These are phyloP conservation scores for Pygocentrus nattereri DNA, from an alignment of 2,797 vertebrate species.

Conservation along the genomic window DNA sequence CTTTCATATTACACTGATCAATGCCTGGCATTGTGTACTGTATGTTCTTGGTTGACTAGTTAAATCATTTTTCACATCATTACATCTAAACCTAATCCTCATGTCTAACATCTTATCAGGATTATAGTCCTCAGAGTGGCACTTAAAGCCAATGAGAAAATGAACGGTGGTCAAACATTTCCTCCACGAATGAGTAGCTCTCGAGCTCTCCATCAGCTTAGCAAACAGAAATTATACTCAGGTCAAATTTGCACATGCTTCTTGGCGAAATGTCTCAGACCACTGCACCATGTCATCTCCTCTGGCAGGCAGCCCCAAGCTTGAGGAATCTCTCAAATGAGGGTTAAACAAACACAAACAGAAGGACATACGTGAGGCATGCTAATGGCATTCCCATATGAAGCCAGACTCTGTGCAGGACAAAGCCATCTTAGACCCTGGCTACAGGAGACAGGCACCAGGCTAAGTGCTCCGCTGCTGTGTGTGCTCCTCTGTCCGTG, in stretches of 20 bases:
- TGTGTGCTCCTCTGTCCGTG: slow-evolving; percentile 16
- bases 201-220: slow-evolving; percentile 10
- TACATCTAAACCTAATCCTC: slow-evolving; percentile 5
- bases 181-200: not conserved
- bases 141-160: slow-evolving; percentile 23
- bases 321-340: slow-evolving; percentile 52
- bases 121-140: slow-evolving; percentile 14
- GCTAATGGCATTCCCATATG: slow-evolving; percentile 76
- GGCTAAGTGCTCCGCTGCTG: slow-evolving; percentile 37
- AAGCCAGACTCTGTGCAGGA: slow-evolving; percentile 45
- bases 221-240: slow-evolving; percentile 8
- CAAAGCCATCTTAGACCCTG: slow-evolving; percentile 47
- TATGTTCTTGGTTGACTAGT: not conserved
- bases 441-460: slow-evolving; percentile 25
- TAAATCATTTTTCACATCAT: not conserved
- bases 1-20: not conserved
- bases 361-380: slow-evolving; percentile 54
- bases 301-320: slow-evolving; percentile 1
- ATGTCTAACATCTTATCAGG: slow-evolving; percentile 15
- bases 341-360: slow-evolving; percentile 56
- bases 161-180: slow-evolving; percentile 3
- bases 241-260: not conserved
- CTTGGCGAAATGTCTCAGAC: not conserved
- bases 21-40: not conserved
- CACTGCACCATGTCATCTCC: slow-evolving; percentile 1